Percentiles rank a stretch among this genome's conserved stretches.
Evolutionary conservation across 64 coral and sea anemone genomes (phyloP).

Genomic region (Cladopsammia gracilis): DNA sequence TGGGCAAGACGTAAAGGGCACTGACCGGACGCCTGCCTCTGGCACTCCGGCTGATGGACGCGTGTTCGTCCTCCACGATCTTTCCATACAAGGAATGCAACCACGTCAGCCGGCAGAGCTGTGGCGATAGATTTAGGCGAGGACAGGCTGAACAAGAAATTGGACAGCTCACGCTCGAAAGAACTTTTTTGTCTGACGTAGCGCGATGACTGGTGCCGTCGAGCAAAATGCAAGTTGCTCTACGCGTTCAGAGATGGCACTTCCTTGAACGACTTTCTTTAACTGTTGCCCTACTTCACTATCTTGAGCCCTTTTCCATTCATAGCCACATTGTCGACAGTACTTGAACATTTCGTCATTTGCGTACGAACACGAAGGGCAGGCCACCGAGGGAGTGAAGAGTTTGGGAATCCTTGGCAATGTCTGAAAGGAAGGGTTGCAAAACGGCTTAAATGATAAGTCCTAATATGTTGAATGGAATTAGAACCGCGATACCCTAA

Average conservation of each 20-base stretch:
- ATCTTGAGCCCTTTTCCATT: not conserved
- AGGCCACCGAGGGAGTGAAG: conserved; percentile 19
- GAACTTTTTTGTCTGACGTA: conserved; percentile 64
- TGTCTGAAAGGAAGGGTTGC: not conserved
- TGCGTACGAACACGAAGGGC: conserved; percentile 30
- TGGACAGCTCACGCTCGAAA: conserved; percentile 19
- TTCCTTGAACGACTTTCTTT: not conserved
- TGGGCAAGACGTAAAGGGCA: conserved; percentile 51
- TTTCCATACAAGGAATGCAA: conserved; percentile 63
- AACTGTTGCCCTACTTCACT: not conserved
- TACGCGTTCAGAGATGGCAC: not conserved
- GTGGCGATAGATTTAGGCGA: not conserved
- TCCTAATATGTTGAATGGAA: not conserved
- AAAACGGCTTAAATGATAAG: not conserved
- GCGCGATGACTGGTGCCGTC: not conserved
- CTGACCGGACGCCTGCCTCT: not conserved
- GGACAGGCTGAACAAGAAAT: not conserved
- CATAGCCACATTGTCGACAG: conserved; percentile 44
- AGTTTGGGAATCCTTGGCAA: conserved; percentile 30
- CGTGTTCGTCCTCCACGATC: conserved; percentile 38
- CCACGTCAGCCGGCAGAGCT: conserved; percentile 30
- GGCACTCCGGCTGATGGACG: conserved; percentile 15
- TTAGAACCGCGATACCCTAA: not conserved
- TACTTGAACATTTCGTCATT: conserved; percentile 32
- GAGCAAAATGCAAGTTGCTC: not conserved